Base-by-base conservation (phyloP, 2,113 vertebrate species). In the Loxodonta africana region DNA sequence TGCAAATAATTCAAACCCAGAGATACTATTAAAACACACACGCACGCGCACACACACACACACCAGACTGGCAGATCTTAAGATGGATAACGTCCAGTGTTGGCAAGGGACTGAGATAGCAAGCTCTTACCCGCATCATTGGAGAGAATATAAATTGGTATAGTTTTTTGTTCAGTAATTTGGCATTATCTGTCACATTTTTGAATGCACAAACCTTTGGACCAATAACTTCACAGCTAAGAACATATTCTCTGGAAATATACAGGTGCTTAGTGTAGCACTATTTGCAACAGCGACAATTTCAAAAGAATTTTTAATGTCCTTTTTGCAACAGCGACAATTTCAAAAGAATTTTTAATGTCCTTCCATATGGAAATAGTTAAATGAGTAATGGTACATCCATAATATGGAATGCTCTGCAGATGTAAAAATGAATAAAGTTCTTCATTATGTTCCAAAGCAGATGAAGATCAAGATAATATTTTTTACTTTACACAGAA, bases 241-340 rank as follows among this genome's bases (percentile, higher is more conserved):
- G 53, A 80, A 67, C 6, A 77, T 65, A 81, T 10, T 63, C 48
- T 77, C 25, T 82, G 12, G 62, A 89, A 92, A 78, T 57, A 74
- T 51, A 63, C 9, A 74, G n/a, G 2, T 83, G 62, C 18, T 93
- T 65, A 0, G 9, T 86, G 18, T 60, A 92, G 57, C 57, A 84
- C 41, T 89, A 23, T 48, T 83, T 82, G 12, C 69, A 69, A 85
- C 17, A 63, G 5, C 83, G 82, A 94, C 90, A 73, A 88, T 82
- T 15, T 94, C 60, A 63, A 85, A 90, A 88, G 12, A 85, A 77
- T 62, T 76, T 88, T 44, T 69, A 88, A 51, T 25, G 10, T 44
- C 37, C 21, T 96, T 94, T 48, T 83, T 82, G 12, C 69, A 69
- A 85, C 17, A 63, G 5, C 83, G 82, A 94, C 90, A 73, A 88